Evolutionary conservation across 2,113 vertebrate species (phyloP).

Genomic region (Syngnathus floridae): DNA sequence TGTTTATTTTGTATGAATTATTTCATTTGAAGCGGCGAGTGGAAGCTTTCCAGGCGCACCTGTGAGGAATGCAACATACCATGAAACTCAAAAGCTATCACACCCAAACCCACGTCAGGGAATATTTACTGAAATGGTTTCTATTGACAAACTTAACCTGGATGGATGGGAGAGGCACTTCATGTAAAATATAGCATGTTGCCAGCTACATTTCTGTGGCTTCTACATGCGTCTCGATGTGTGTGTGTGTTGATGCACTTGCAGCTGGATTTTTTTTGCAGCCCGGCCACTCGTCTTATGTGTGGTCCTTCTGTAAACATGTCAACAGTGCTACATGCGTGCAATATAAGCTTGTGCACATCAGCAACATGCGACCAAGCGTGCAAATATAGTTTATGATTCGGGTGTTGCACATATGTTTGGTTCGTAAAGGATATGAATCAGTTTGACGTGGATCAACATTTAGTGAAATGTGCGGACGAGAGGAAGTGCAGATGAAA

Average conservation of each 20-base stretch:
- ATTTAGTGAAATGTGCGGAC: background rate
- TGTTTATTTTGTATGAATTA: constrained; percentile 19
- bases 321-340: constrained; percentile 34
- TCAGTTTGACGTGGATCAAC: background rate
- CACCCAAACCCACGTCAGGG: constrained; percentile 26
- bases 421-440: background rate
- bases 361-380: constrained; percentile 3
- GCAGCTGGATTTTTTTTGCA: constrained; percentile 56
- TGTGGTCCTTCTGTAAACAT: constrained; percentile 65
- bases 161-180: constrained; percentile 51
- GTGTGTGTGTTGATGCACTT: constrained; percentile 50
- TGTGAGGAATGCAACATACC: constrained; percentile 15
- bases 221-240: constrained; percentile 30
- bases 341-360: constrained; percentile 19
- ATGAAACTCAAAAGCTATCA: constrained; percentile 25
- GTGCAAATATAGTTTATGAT: constrained; percentile 8
- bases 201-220: constrained; percentile 59
- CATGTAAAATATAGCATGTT: constrained; percentile 49
- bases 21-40: constrained; percentile 25
- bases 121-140: constrained; percentile 52
- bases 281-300: constrained; percentile 41
- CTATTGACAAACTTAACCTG: constrained; percentile 65
- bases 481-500: background rate
- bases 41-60: constrained; percentile 29
- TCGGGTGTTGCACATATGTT: background rate